These are phyloP conservation scores for Himalopsyche tibetana DNA, from an alignment of 2,888 invertebrate genomes.

Conservation along the genomic window DNA sequence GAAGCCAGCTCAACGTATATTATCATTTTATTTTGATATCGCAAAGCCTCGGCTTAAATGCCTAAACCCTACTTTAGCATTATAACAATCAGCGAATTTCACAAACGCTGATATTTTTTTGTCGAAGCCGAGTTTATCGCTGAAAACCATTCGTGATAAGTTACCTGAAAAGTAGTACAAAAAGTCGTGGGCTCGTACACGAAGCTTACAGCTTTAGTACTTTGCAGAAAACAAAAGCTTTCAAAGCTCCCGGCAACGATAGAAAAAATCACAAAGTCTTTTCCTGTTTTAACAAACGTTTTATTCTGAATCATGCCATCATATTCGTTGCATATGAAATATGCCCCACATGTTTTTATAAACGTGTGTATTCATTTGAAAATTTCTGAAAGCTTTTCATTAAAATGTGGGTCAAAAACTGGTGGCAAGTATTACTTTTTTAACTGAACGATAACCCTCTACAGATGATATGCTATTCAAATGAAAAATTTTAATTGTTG, in stretches of 20 bases:
- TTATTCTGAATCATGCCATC: conserved; percentile 10
- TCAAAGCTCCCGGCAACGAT: conserved; percentile 14
- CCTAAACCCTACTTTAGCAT: neutral
- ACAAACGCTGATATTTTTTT: conserved; percentile 10
- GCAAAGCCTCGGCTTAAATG: neutral
- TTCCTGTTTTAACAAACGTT: neutral
- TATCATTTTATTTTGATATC: neutral
- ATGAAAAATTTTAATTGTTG: too few species aligned
- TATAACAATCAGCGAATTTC: conserved; percentile 28
- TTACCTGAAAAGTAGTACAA: conserved; percentile 38
- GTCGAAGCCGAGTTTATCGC: conserved; percentile 26
- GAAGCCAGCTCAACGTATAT: neutral
- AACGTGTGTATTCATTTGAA: neutral
- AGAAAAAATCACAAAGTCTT: conserved; percentile 34
- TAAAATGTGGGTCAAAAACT: neutral
- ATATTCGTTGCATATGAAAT: conserved; percentile 1
- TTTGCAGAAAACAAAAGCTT: conserved; percentile 28
- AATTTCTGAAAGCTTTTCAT: neutral
- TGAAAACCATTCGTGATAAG: conserved; percentile 31
- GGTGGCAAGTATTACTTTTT: too few species aligned
- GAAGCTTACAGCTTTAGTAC: conserved; percentile 38
- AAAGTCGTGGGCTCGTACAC: conserved; percentile 29
- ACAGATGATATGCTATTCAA: too few species aligned
- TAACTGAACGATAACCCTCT: neutral
- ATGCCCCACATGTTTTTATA: neutral